These are phyloP conservation scores for Rugalucina vietnamica DNA, from an alignment of 2,888 invertebrate species.

Conservation along the genomic window DNA sequence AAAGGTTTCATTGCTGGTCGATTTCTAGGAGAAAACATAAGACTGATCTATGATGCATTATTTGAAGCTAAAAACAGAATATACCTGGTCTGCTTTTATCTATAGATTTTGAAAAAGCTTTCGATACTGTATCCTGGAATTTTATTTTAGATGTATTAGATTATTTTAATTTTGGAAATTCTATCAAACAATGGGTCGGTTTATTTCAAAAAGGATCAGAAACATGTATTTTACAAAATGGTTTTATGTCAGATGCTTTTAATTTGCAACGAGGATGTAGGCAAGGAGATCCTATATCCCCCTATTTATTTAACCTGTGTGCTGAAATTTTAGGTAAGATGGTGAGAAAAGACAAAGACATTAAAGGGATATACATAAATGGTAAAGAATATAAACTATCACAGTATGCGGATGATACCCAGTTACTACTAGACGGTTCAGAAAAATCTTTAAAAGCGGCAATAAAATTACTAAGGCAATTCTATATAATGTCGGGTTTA, in stretches of 20 bases:
- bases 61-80: background rate
- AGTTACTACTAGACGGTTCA: background rate
- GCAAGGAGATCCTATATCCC: background rate
- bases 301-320: background rate
- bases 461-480: background rate
- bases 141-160: background rate
- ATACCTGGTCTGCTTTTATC: background rate
- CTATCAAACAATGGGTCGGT: background rate
- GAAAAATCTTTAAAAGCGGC: background rate
- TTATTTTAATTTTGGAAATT: background rate
- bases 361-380: background rate
- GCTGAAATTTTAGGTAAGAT: background rate
- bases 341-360: background rate
- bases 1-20: background rate
- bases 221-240: background rate
- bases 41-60: background rate
- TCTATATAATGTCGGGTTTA: background rate
- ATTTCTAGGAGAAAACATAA: background rate
- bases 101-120: background rate
- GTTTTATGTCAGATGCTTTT: background rate
- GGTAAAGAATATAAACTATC: background rate
- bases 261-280: background rate
- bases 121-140: background rate
- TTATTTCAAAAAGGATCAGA: background rate
- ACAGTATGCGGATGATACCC: background rate